Evolutionary conservation across 1,140 invertebrate species (phyloP).

Genomic region (Arion vulgaris): DNA sequence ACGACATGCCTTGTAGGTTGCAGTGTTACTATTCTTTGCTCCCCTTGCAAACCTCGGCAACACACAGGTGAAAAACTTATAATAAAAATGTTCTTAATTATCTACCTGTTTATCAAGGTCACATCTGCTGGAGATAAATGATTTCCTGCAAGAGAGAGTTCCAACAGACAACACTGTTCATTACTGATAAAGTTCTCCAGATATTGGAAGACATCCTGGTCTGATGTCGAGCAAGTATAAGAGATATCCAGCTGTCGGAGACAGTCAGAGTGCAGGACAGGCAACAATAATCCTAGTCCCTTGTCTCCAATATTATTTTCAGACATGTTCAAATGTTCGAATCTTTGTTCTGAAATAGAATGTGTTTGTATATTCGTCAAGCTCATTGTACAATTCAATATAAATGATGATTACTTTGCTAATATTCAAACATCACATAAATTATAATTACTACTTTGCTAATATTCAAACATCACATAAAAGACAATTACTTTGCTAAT

Average conservation of each 20-base stretch:
- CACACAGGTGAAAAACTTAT: too few relatives aligned
- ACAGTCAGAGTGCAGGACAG: not conserved
- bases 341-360: not conserved
- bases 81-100: too few relatives aligned
- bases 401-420: too few relatives aligned
- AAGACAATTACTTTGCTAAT: too few relatives aligned
- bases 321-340: not conserved
- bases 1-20: too few relatives aligned
- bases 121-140: constrained; percentile 16
- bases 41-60: too few relatives aligned
- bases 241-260: constrained; percentile 11
- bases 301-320: constrained; percentile 16
- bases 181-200: constrained; percentile 12
- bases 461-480: too few relatives aligned
- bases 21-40: too few relatives aligned
- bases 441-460: too few relatives aligned
- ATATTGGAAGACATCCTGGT: not conserved
- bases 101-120: constrained; percentile 25
- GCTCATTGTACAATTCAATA: too few relatives aligned
- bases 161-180: not conserved
- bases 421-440: too few relatives aligned
- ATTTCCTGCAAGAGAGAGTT: constrained; percentile 14
- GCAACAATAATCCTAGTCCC: not conserved
- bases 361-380: too few relatives aligned
- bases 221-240: not conserved